Evolutionary conservation across 2,797 vertebrate genomes (phyloP).

Genomic region (Agapornis canus): DNA sequence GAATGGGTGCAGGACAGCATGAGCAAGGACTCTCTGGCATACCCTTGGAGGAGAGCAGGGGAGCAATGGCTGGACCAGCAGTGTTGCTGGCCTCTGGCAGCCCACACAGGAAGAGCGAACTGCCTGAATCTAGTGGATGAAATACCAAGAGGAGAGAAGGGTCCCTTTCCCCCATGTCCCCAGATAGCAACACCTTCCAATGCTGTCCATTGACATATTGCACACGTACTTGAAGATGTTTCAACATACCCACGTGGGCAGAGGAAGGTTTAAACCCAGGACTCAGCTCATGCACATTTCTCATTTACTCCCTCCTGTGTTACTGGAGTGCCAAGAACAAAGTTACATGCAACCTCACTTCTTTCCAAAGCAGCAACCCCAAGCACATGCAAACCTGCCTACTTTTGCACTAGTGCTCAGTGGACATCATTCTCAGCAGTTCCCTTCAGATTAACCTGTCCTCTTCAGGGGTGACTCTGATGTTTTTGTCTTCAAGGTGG

Average conservation of each 20-base stretch:
- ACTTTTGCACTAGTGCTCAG: neutral
- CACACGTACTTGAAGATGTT: neutral
- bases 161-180: neutral
- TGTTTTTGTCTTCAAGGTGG: neutral
- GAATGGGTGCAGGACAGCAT: rapidly evolving
- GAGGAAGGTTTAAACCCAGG: neutral
- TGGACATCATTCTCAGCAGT: neutral
- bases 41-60: neutral
- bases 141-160: neutral
- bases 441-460: neutral
- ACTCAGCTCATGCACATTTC: neutral
- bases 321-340: neutral
- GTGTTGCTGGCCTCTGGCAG: neutral
- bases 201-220: neutral
- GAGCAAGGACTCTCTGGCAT: too few species aligned
- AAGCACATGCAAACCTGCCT: neutral
- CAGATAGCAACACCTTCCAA: neutral
- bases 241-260: neutral
- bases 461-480: neutral
- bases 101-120: rapidly evolving
- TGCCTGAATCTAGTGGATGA: rapidly evolving
- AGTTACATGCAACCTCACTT: neutral
- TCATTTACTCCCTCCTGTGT: neutral
- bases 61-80: neutral
- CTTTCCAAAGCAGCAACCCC: neutral